phyloP scores from a whole-genome alignment of 2,888 invertebrate species.

The Rhyacophila evoluta region DNA sequence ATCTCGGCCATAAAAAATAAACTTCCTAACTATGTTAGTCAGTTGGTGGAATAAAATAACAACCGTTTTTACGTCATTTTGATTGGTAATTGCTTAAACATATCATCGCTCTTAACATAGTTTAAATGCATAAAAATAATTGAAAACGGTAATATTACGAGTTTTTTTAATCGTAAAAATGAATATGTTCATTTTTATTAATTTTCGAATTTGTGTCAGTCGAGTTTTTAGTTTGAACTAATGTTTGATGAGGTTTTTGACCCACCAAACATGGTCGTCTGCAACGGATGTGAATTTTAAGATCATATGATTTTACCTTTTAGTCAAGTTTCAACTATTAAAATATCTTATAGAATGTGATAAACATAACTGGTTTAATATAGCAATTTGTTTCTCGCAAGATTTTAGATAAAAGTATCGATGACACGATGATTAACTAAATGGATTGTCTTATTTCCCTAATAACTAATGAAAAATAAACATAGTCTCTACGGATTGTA shows the following conservation, averaged over 20 bases:
- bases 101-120: not conserved
- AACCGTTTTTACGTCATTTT: not conserved
- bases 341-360: not conserved
- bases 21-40: not conserved
- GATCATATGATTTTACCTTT: not conserved
- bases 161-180: constrained; percentile 3
- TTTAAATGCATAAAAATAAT: not conserved
- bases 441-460: too few species aligned
- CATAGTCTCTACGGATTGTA: too few species aligned
- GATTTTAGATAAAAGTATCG: too few species aligned
- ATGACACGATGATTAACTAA: too few species aligned
- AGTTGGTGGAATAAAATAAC: not conserved
- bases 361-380: not conserved
- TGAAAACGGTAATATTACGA: constrained; percentile 1
- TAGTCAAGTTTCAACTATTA: not conserved
- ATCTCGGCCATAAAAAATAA: not conserved
- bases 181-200: too few species aligned
- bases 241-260: constrained; percentile 12
- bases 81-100: not conserved
- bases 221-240: not conserved
- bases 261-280: not conserved
- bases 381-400: not conserved
- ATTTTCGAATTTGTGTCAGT: not conserved
- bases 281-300: not conserved
- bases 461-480: too few species aligned